phyloP scores from a whole-genome alignment of 2,888 invertebrate genomes.

The Cephus spinipes region DNA sequence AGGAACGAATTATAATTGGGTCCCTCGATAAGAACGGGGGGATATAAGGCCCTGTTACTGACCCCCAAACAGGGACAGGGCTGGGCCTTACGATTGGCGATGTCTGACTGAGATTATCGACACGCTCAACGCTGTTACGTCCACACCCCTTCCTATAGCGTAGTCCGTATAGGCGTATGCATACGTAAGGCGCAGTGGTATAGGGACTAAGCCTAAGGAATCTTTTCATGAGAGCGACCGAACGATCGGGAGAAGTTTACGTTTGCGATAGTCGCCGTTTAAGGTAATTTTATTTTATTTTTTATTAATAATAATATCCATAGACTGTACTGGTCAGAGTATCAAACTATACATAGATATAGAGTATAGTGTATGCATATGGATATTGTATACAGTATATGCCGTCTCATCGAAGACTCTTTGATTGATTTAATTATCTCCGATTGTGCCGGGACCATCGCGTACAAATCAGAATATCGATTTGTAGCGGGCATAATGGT shows the following conservation, averaged over 20 bases:
- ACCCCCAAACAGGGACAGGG: conserved; percentile 17
- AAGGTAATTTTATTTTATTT: too few relatives aligned
- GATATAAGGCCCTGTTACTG: conserved; percentile 12
- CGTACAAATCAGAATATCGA: conserved; percentile 49
- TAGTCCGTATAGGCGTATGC: too few relatives aligned
- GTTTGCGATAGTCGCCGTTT: too few relatives aligned
- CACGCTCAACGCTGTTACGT: conserved; percentile 22
- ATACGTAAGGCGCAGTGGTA: too few relatives aligned
- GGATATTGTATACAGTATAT: too few relatives aligned
- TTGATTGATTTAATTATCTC: conserved; percentile 42
- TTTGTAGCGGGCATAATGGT: conserved; percentile 50
- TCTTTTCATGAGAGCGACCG: too few relatives aligned
- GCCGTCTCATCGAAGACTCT: conserved; percentile 10
- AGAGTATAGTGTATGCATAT: background rate
- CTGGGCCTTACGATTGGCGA: conserved; percentile 17
- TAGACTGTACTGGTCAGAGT: background rate
- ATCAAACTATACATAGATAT: background rate
- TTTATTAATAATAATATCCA: too few relatives aligned
- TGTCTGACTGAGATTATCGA: conserved; percentile 24
- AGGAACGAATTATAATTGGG: conserved; percentile 22
- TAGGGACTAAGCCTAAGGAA: too few relatives aligned
- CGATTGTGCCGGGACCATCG: conserved; percentile 20
- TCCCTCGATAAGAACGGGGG: conserved; percentile 14
- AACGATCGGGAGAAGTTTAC: too few relatives aligned
- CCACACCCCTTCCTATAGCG: conserved; percentile 13